These are phyloP conservation scores for Antheraea mylitta DNA, from an alignment of 1,140 invertebrate species.

Conservation along the genomic window DNA sequence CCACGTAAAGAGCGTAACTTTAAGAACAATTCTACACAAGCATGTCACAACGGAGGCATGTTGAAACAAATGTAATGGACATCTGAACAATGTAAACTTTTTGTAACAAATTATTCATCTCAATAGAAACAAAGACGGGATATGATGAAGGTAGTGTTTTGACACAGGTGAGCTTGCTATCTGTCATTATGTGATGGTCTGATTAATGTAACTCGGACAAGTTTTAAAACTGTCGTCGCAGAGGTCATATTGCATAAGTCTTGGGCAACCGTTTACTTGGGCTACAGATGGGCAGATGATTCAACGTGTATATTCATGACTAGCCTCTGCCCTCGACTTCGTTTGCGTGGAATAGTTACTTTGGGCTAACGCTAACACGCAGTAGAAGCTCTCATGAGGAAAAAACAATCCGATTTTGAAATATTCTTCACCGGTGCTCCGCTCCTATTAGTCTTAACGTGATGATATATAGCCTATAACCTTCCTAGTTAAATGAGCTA, in stretches of 20 bases:
- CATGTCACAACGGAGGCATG: constrained; percentile 64
- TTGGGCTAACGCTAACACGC: too few relatives aligned
- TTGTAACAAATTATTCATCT: constrained; percentile 53
- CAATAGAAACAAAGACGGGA: constrained; percentile 59
- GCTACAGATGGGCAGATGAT: neutral
- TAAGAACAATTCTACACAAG: constrained; percentile 49
- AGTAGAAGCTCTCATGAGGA: too few relatives aligned
- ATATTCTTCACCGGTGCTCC: too few relatives aligned
- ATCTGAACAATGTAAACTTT: constrained; percentile 52
- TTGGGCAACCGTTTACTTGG: neutral
- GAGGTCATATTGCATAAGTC: neutral
- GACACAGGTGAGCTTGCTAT: neutral
- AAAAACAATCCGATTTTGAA: too few relatives aligned
- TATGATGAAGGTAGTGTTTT: constrained; percentile 40
- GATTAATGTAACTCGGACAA: neutral
- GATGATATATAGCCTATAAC: too few relatives aligned
- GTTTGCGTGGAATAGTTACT: too few relatives aligned
- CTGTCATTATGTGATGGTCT: neutral
- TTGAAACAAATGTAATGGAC: constrained; percentile 56
- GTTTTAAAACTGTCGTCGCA: neutral
- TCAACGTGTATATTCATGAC: neutral
- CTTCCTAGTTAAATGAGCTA: too few relatives aligned
- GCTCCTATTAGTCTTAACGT: too few relatives aligned
- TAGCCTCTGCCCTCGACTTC: too few relatives aligned
- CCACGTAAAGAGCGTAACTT: constrained; percentile 30